Evolutionary conservation across 2,797 vertebrate species (phyloP).

Genomic region (Percopsis omiscomaycus): DNA sequence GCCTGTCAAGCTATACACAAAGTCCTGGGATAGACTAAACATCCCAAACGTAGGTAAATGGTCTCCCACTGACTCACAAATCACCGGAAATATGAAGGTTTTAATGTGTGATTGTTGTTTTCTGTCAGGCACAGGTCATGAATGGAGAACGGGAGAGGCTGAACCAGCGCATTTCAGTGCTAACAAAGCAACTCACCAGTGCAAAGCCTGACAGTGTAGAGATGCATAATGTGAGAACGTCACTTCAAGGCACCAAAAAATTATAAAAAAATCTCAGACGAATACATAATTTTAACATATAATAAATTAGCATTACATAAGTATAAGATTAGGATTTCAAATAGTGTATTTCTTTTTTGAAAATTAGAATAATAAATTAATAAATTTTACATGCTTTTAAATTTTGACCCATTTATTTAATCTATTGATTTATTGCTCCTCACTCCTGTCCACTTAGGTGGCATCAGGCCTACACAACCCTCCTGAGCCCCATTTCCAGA

Average conservation of each 20-base stretch:
- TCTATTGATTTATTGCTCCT: conserved; percentile 24
- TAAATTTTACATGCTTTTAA: no score
- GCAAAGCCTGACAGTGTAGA: conserved; percentile 65
- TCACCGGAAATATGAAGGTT: neutral
- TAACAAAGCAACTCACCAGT: conserved; percentile 70
- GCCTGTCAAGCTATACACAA: no score
- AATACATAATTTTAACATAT: neutral
- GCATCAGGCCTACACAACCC: conserved; percentile 58
- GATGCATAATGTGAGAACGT: conserved; percentile 68
- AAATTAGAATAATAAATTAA: no score
- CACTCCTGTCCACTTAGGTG: conserved; percentile 49
- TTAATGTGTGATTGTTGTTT: conserved; percentile 9
- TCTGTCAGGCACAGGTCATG: conserved; percentile 66
- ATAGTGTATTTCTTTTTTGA: no score
- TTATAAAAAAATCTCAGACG: neutral
- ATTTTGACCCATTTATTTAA: conserved; percentile 10
- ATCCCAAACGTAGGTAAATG: no score
- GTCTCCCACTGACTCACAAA: no score
- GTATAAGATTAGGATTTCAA: no score
- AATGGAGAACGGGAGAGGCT: conserved; percentile 72
- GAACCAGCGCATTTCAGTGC: conserved; percentile 67
- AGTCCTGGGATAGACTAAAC: no score
- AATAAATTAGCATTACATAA: no score
- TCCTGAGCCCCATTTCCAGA: conserved; percentile 56
- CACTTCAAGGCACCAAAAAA: neutral